Conservation (phyloP, 1,140 invertebrate genomes). For the Brachionus koreanus region DNA sequence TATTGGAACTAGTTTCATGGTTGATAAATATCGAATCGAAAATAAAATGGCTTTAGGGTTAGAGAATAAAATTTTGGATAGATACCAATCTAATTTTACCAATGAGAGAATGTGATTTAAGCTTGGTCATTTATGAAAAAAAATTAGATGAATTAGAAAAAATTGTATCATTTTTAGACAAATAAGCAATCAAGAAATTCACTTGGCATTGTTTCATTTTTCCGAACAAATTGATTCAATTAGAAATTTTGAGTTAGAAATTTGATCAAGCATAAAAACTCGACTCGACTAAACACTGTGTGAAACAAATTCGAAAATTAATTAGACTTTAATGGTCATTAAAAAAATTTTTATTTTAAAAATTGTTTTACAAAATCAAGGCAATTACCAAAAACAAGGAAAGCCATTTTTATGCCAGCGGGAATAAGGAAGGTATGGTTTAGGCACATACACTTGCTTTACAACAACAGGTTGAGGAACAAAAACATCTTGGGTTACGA, state of each 20-base stretch:
- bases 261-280: neutral
- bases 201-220: neutral
- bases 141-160: neutral
- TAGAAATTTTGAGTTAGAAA: neutral
- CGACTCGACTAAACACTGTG: neutral
- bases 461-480: neutral
- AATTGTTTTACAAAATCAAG: neutral
- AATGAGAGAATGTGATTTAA: neutral
- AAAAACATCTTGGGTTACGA: neutral
- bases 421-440: conserved; percentile 5
- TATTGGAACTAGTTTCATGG: neutral
- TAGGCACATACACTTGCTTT: neutral
- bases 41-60: neutral
- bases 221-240: neutral
- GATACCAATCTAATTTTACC: neutral
- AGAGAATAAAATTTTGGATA: neutral
- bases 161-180: neutral
- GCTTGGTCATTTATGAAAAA: neutral
- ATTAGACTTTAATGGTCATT: neutral
- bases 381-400: conserved; percentile 5
- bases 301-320: neutral
- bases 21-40: neutral
- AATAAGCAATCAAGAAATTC: neutral
- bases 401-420: neutral
- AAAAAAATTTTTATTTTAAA: conserved; percentile 21